Evolutionary conservation across 2,888 invertebrate species (phyloP), one percentile per base, ranked within the genome.

Genomic region (Ormyrus labotus): DNA sequence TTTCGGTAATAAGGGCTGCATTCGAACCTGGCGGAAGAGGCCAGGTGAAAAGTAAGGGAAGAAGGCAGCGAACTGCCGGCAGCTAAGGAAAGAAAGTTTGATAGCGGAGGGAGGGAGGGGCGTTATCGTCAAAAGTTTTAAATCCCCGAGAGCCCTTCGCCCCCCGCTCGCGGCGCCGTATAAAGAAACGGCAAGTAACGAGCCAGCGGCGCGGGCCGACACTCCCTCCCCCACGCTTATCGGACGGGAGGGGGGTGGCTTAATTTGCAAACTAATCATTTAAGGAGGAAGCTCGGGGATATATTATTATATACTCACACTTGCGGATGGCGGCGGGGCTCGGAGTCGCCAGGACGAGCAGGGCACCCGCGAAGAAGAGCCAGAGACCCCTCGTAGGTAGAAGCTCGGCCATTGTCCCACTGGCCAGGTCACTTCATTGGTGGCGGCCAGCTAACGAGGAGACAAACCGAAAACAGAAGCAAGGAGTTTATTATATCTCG

Each of bases 241-340:
- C 34, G 34, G 34, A 34, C 34, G 34, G 34, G 34, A 0, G 34
- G 19, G 19, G 19, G 19, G 19, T 1, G 8, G 45, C 13, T 67
- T 67, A 75, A 70, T 70, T 77, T 64, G 50, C 63, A 50, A 50
- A 67, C 4, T 67, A 67, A 67, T 50, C 60, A 34, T 60, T 67
- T 75, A 67, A 67, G 34, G 64, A 67, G 50, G 57, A 51, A 53
- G 48, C 34, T 34, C 3, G 34, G 34, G 19, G 47, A 19, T 50
- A 60, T 48, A 13, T 61, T 60, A 50, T 51, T 69, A 47, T 7
- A 50, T 60, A 82, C 86, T 89, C 87, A 90, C 90, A 89, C 88
- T 89, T 89, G 83, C 89, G 90, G 80, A 87, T 86, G 77, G 89
- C 87, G 72, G 90, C 90, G 75, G 90, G 90, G 86, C 89, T 90